These are phyloP conservation scores for Ashinkailepas kermadecensis DNA, from an alignment of 2,888 invertebrate genomes.

Conservation along the genomic window DNA sequence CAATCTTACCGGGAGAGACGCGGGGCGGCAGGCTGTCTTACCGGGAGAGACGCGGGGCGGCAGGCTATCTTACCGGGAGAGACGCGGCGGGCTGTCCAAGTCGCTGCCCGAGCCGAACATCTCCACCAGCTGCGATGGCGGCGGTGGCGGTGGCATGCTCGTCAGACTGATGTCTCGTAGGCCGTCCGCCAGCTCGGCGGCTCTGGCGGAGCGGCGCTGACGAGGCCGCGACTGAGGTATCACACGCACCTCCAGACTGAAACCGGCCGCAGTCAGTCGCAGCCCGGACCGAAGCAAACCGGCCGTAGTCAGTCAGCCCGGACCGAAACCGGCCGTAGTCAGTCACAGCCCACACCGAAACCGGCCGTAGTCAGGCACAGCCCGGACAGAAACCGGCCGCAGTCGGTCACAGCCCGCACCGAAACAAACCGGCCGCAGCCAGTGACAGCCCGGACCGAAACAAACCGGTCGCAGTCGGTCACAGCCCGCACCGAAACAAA, in stretches of 20 bases:
- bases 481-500: neutral
- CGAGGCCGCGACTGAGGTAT: neutral
- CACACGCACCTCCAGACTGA: neutral
- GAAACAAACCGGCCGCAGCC: neutral
- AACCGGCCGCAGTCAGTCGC: neutral
- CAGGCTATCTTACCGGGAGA: neutral
- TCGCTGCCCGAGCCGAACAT: neutral
- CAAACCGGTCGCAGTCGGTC: too few species aligned
- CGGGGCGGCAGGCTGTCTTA: neutral
- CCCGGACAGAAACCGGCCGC: too few species aligned
- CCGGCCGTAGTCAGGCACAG: too few species aligned
- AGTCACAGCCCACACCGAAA: too few species aligned
- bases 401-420: too few species aligned
- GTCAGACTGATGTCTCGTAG: neutral
- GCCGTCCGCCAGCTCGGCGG: neutral
- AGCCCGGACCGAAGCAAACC: too few species aligned
- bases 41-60: neutral
- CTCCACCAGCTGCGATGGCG: neutral
- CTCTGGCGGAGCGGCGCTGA: neutral
- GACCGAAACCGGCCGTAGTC: too few species aligned
- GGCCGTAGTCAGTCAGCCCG: too few species aligned
- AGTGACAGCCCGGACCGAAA: too few species aligned
- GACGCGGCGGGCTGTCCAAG: neutral
- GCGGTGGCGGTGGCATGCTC: too few species aligned
- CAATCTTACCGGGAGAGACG: neutral